phyloP scores from a whole-genome alignment of 2,888 invertebrate species.

The Rotaria macrura region DNA sequence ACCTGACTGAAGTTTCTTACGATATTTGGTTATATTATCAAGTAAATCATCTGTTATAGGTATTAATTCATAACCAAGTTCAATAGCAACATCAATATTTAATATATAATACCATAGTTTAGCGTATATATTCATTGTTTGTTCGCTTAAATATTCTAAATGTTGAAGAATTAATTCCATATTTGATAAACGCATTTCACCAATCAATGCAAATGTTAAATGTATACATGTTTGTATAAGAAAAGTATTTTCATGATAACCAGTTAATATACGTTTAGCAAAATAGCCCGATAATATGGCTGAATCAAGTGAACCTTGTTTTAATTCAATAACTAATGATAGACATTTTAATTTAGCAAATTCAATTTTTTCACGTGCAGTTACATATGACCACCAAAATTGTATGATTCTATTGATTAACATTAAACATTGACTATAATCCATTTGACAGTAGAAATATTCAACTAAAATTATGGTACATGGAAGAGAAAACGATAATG shows the following conservation, averaged over 20 bases:
- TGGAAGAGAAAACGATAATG: not conserved
- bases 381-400: not conserved
- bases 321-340: not conserved
- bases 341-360: not conserved
- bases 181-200: not conserved
- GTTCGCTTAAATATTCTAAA: slow-evolving; percentile 9
- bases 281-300: not conserved
- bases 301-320: not conserved
- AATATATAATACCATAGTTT: slow-evolving; percentile 15
- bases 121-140: not conserved
- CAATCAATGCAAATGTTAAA: not conserved
- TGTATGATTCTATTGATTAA: not conserved
- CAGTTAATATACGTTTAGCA: not conserved
- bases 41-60: not conserved
- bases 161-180: not conserved
- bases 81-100: not conserved
- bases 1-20: not conserved
- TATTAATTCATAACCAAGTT: not conserved
- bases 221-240: not conserved
- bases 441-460: not conserved
- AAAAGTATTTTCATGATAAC: not conserved
- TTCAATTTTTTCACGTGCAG: slow-evolving; percentile 6
- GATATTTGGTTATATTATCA: not conserved
- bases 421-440: not conserved
- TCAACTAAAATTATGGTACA: not conserved